Evolutionary conservation across 37 sponge, comb jelly and placozoan species (phyloP).

Genomic region (Theonella swinhoei): DNA sequence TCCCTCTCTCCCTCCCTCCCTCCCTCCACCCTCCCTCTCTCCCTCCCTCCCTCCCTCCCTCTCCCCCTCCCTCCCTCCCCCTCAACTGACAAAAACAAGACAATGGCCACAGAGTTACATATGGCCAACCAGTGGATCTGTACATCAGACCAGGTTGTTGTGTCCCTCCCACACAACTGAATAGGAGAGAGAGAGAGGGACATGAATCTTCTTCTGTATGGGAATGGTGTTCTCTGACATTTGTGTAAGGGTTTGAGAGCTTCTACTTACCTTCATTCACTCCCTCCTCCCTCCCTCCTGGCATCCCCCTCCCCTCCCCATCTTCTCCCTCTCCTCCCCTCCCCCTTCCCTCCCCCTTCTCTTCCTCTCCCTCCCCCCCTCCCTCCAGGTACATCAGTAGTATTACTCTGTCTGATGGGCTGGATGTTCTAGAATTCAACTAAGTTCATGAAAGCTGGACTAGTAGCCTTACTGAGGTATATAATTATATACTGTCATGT

Average conservation of each 20-base stretch:
- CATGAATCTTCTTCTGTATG: conserved; percentile 58
- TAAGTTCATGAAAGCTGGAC: conserved; percentile 90
- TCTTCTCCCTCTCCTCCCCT: conserved; percentile 28
- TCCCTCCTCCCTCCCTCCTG: background rate
- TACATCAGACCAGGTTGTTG: conserved; percentile 99
- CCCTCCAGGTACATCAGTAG: too few species aligned
- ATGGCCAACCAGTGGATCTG: too few species aligned
- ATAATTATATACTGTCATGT: background rate
- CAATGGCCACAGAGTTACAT: conserved; percentile 44
- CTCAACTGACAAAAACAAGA: conserved; percentile 43
- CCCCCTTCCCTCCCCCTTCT: conserved; percentile 16
- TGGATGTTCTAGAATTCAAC: too few species aligned
- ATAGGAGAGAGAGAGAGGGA: too few species aligned
- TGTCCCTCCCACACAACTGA: conserved; percentile 82
- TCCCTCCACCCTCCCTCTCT: background rate
- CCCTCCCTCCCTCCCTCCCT: background rate
- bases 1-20: too few species aligned
- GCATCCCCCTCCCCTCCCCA: conserved; percentile 42
- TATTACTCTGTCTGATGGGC: too few species aligned
- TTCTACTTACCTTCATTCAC: background rate
- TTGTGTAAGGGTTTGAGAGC: conserved; percentile 72
- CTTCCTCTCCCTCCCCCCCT: conserved; percentile 53
- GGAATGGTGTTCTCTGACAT: conserved; percentile 88
- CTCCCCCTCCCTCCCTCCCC: background rate
- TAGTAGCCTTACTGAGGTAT: conserved; percentile 73